Conservation (phyloP, 1,140 invertebrate genomes). For the Drosophila pruinosa region DNA sequence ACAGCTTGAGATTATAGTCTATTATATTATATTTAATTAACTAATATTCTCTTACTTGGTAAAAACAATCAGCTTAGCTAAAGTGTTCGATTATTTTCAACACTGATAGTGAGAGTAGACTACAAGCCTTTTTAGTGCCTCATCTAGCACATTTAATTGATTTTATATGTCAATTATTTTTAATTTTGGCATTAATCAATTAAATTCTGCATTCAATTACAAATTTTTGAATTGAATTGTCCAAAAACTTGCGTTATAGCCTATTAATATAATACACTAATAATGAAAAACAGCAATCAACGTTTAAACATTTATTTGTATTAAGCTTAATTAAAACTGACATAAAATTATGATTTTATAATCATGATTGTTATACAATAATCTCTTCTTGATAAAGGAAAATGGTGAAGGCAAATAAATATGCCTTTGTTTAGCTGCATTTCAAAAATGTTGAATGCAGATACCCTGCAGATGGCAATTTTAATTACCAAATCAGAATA, state of each 20-base stretch:
- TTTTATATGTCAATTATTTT: constrained; percentile 8
- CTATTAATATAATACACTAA: neutral
- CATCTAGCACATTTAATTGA: constrained; percentile 3
- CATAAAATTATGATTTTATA: neutral
- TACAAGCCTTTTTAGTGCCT: too few relatives aligned
- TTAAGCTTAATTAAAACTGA: neutral
- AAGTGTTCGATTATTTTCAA: too few relatives aligned
- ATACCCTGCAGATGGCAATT: neutral
- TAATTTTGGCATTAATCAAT: constrained; percentile 18
- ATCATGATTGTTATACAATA: neutral
- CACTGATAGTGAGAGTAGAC: too few relatives aligned
- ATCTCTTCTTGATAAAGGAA: neutral
- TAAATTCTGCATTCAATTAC: neutral
- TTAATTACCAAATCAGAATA: constrained; percentile 10
- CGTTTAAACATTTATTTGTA: neutral
- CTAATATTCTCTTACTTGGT: too few relatives aligned
- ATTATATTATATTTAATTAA: neutral
- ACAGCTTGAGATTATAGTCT: too few relatives aligned
- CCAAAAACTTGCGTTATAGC: neutral
- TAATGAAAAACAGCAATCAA: too few relatives aligned
- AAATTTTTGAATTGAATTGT: too few relatives aligned
- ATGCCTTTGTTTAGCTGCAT: neutral
- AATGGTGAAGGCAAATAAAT: neutral
- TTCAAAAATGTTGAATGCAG: neutral
- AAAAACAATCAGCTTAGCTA: too few relatives aligned